Conservation (phyloP, 2,113 vertebrate genomes). For the Anser cygnoides region DNA sequence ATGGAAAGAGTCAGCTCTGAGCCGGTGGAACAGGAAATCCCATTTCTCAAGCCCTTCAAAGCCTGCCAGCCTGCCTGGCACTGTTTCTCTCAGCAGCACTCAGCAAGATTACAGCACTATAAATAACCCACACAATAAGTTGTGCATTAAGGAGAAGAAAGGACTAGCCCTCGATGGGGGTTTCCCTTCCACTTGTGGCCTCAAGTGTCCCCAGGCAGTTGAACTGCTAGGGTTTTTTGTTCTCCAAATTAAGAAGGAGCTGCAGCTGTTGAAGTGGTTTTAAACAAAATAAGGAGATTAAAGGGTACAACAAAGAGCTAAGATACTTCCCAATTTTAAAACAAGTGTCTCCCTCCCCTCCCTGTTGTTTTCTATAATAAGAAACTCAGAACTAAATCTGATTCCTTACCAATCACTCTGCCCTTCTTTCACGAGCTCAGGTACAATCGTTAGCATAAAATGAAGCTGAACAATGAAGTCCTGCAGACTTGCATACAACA, state of each 20-base stretch:
- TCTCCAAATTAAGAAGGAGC: slow-evolving; percentile 44
- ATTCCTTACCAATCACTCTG: neutral
- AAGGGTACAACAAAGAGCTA: slow-evolving; percentile 37
- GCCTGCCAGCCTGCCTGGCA: slow-evolving; percentile 62
- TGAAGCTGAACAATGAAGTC: neutral
- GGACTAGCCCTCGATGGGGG: slow-evolving; percentile 10
- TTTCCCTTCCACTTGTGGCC: slow-evolving; percentile 55
- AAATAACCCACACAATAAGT: slow-evolving; percentile 62
- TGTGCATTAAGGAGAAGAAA: slow-evolving; percentile 52
- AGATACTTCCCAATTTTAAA: slow-evolving; percentile 32
- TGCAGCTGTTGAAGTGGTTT: slow-evolving; percentile 39
- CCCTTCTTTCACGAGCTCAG: neutral
- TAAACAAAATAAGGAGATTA: slow-evolving; percentile 66
- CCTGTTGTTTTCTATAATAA: slow-evolving; percentile 17
- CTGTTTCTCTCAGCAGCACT: slow-evolving; percentile 41
- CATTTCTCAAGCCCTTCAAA: slow-evolving; percentile 70
- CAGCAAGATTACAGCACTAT: slow-evolving; percentile 64
- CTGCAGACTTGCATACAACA: neutral
- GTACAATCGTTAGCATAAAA: neutral
- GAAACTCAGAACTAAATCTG: slow-evolving; percentile 1
- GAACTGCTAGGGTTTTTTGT: slow-evolving; percentile 45
- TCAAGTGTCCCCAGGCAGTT: slow-evolving; percentile 50
- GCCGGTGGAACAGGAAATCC: slow-evolving; percentile 66
- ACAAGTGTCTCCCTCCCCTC: neutral
- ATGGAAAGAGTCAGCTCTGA: slow-evolving; percentile 55